These are phyloP conservation scores for Xenotilapia flavipinnis DNA, from an alignment of 2,113 vertebrate species.

Conservation along the genomic window DNA sequence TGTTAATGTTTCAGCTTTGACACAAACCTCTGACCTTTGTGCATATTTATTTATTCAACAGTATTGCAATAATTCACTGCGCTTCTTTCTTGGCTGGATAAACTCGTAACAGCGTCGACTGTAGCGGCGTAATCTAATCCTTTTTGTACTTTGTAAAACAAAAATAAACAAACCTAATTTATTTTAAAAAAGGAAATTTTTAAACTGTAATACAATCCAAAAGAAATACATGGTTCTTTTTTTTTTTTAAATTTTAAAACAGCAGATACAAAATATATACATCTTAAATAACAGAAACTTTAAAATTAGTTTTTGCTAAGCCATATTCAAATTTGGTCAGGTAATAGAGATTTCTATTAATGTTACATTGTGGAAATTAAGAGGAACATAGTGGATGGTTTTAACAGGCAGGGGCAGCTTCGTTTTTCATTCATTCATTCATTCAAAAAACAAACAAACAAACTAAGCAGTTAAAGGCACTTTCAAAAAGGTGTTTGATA, in stretches of 20 bases:
- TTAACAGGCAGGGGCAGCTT: neutral
- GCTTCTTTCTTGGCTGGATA: neutral
- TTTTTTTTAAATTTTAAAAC: neutral
- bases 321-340: constrained; percentile 32
- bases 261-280: constrained; percentile 43
- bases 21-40: neutral
- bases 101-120: neutral
- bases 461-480: constrained; percentile 40
- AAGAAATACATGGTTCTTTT: neutral
- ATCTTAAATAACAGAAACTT: constrained; percentile 14
- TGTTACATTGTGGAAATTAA: neutral
- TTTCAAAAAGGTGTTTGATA: neutral
- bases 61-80: constrained; percentile 18
- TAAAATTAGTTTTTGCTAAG: neutral
- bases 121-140: neutral
- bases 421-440: neutral
- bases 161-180: neutral
- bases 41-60: neutral
- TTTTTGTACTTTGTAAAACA: neutral
- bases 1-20: neutral
- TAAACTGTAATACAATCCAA: neutral
- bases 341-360: neutral
- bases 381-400: neutral
- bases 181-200: neutral
- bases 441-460: neutral